phyloP scores from a whole-genome alignment of 2,797 vertebrate genomes.

The Echeneis naucrates region DNA sequence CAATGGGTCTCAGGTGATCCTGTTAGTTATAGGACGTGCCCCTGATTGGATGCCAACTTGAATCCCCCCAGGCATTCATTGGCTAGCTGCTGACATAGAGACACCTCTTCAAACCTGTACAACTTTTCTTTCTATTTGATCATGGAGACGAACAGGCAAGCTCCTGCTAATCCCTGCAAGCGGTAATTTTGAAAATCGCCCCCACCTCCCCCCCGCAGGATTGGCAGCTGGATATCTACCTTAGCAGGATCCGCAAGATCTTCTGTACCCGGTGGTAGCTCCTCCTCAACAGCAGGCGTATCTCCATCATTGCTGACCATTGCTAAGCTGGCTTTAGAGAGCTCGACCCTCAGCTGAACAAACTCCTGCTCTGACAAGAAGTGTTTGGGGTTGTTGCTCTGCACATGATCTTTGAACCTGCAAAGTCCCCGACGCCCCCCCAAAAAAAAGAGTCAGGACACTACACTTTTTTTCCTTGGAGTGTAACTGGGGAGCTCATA shows the following conservation, averaged over 20 bases:
- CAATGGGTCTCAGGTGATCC: conserved; percentile 78
- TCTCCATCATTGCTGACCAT: conserved; percentile 86
- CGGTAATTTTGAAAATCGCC: conserved; percentile 35
- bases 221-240: conserved; percentile 76
- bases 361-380: conserved; percentile 95
- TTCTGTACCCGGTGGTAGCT: conserved; percentile 91
- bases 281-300: conserved; percentile 78
- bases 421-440: no score
- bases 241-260: conserved; percentile 97
- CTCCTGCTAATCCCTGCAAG: conserved; percentile 68
- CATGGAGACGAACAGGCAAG: conserved; percentile 75
- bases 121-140: conserved; percentile 69
- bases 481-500: not conserved
- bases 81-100: conserved; percentile 86
- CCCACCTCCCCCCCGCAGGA: conserved; percentile 24
- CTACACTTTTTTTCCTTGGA: not conserved
- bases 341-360: conserved; percentile 91
- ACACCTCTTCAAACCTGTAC: conserved; percentile 86
- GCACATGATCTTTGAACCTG: conserved; percentile 98
- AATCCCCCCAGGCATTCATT: conserved; percentile 81
- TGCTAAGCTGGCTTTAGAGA: conserved; percentile 87
- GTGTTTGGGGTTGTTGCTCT: conserved; percentile 94
- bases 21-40: conserved; percentile 75
- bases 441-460: no score
- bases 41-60: conserved; percentile 84